Base-by-base conservation (phyloP, 2,888 invertebrate species). In the Rhingia rostrata region DNA sequence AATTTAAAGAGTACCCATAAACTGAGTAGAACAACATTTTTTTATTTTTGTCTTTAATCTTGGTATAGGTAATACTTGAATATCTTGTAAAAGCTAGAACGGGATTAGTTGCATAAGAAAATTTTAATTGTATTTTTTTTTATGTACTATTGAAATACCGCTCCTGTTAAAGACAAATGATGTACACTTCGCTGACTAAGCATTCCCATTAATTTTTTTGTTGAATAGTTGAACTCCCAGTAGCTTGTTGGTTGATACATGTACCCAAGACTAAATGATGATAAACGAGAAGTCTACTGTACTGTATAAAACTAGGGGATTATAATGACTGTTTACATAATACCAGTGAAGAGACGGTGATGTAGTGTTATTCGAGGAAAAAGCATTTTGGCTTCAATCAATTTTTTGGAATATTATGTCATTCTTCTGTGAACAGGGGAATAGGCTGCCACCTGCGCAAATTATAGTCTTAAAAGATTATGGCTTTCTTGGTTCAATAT, bases 171-270 rank as follows among this genome's bases (percentile, higher is more conserved):
- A 73, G 74, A 80, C 67, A 80, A 80, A 80, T 80, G 54, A 41
- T 54, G 14, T 10, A 63, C 73, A 74, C 54, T 58, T 74, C 47
- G 80, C 80, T 80, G 74, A 80, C 63, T 69, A 80, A 80, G 74
- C 69, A 63, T 74, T 80, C 73, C 61, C 73, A 73, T 80, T 80
- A 61, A 66, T 61, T 53, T 73, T 60, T 67, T 37, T 56, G 4
- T 35, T 7, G 41, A 47, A 45, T 37, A 37, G 58, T 22, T 33
- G 7, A 39, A 49, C 49, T 47, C 41, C 35, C 14, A 6, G 30
- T 4, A 32, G 56, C 35, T 37, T 6, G 37, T 32, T 51, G 41
- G 22, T 33, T 41, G 51, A 49, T 22, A 10, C 10, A 9, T 5
- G 22, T 30, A 60, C 51, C 49, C 4, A 14, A 22, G 41, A n/a